Evolutionary conservation across 2,797 vertebrate genomes (phyloP), one percentile per base, ranked within the genome.

Genomic region (Acipenser transmontanus): DNA sequence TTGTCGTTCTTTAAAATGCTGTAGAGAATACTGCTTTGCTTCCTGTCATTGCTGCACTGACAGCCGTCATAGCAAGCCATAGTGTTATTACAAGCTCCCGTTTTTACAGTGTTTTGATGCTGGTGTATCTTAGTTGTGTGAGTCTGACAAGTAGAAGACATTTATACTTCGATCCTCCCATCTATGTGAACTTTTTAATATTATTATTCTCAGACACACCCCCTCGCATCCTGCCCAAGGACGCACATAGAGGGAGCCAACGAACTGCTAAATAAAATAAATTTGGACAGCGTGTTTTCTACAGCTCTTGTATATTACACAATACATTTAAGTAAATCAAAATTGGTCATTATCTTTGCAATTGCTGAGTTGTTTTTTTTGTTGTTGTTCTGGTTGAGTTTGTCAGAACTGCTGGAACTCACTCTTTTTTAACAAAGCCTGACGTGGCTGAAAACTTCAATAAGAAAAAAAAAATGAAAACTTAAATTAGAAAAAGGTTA

Each of bases 21-120:
- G 73, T 91, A 93, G 13, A 94, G 85, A 82, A 93, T 92, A 72
- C 87, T 89, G 70, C 85, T 71, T 67, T 84, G 84, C 10, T 86
- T 68, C 2, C 79, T 69, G 50, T 77, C 9, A 12, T 65, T 79
- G 4, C 83, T 81, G 50, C 89, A 89, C 47, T 77, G 76, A 74
- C 84, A 86, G 72, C 76, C 66, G 64, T 91, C 92, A 81, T 81
- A 75, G 77, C 91, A 83, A 76, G 90, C 85, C 92, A 90, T 94
- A 83, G 69, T 14, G 57, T 63, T 66, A 2, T 9, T 34, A 54
- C 66, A 70, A 57, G 11, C 52, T 64, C 49, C 13, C 61, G 56
- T 66, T 52, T 54, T 59, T 64, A 64, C 56, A 74, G 52, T n/a
- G 62, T 62, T 62, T 69, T 50, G 9, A 49, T 64, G 66, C 20